Base-by-base conservation (phyloP, 2,113 vertebrate genomes). In the Microtus oregoni region DNA sequence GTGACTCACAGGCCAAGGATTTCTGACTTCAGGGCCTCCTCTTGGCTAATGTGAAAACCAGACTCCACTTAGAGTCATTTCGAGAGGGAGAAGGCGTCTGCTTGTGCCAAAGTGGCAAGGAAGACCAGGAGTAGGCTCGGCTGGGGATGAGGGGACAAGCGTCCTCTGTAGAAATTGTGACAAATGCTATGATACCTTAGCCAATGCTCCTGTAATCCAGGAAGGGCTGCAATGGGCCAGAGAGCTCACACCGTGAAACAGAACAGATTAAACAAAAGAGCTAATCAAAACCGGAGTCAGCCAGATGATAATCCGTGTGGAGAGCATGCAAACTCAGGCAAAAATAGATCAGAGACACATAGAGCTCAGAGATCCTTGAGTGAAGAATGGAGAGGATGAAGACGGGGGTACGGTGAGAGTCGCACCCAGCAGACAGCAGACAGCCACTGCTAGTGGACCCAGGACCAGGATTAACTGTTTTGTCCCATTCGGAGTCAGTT, bases 1-100 rank as follows among this genome's bases (percentile, higher is more conserved):
- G 86, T 97, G 97, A 97, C 94, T 97, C 97, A 96, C 65, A 86
- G 92, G 96, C 94, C 81, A 93, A 96, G 94, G 96, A 98, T 97
- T 94, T 96, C 96, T 96, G 95, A 94, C 97, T 97, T 68, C 92
- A 95, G 96, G 90, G 92, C 95, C 93, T 97, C 75, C 68, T 94
- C 91, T 91, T n/a, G 2, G 65, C 95, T 97, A 96, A 98, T 97
- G 96, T 76, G 97, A 96, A 97, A 96, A 96, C 52, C 97, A 97
- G 97, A 92, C 89, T 93, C 47, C n/a, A 63, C 92, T 94, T 44
- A 38, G 19, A 94, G 90, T 94, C 86, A 20, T 86, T 68, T 35
- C 44, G 35, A 44, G 87, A 88, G 26, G 41, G 30, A 88, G 90
- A 30, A 50, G 72, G 38, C 1, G 19, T 88, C 22, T n/a, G 87